Conservation (phyloP, 2,888 invertebrate species). For the Lapara coniferarum region DNA sequence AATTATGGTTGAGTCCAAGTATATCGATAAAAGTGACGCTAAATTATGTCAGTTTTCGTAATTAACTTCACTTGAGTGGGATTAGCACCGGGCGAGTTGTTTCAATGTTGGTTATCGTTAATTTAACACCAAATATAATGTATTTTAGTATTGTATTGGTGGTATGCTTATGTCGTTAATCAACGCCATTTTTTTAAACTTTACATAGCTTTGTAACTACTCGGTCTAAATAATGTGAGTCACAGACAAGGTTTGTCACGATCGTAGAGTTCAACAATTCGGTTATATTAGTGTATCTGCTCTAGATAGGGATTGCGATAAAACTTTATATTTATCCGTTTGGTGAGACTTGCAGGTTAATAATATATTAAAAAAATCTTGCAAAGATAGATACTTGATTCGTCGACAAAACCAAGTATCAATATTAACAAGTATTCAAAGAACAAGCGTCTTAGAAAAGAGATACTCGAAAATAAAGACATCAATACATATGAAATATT, state of each 20-base stretch:
- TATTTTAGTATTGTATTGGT: no score
- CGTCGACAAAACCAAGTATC: neutral
- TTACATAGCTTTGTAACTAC: no score
- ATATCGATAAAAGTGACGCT: no score
- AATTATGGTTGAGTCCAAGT: no score
- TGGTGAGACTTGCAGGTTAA: neutral
- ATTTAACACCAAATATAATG: no score
- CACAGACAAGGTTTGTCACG: neutral
- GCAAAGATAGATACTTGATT: neutral
- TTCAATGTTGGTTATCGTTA: no score
- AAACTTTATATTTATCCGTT: neutral
- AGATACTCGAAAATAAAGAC: neutral
- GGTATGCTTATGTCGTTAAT: no score
- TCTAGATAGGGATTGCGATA: conserved; percentile 1
- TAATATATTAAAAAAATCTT: neutral
- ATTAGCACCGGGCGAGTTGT: no score
- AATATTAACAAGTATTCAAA: conserved; percentile 4
- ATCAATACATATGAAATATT: conserved; percentile 13
- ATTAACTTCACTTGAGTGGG: no score
- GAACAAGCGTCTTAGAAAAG: neutral
- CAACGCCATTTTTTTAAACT: no score
- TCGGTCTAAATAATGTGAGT: neutral
- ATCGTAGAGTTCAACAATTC: neutral
- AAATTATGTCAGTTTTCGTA: no score
- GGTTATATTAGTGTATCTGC: neutral